Conservation (phyloP, 2,797 vertebrate species). For the Gobionotothen gibberifrons region DNA sequence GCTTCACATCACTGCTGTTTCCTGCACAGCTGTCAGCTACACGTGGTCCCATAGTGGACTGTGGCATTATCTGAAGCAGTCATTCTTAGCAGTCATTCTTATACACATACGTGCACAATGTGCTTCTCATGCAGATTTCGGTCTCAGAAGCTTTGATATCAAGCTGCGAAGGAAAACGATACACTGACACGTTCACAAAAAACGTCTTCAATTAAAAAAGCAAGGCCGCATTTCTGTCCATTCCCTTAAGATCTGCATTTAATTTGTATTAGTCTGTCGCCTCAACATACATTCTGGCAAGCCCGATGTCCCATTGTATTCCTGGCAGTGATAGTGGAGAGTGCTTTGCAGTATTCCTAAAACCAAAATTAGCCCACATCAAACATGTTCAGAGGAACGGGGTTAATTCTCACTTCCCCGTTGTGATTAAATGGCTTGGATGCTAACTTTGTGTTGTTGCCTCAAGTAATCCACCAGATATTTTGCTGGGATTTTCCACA, state of each 20-base stretch:
- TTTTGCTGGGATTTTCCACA: neutral
- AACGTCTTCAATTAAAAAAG: neutral
- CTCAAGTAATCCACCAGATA: neutral
- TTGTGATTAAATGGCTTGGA: constrained; percentile 4
- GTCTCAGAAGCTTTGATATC: neutral
- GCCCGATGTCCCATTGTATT: constrained; percentile 9
- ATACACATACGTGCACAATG: neutral
- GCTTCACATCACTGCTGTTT: constrained; percentile 64
- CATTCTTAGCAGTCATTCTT: constrained; percentile 11
- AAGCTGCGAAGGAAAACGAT: neutral
- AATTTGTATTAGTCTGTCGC: neutral
- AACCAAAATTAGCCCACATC: constrained; percentile 16
- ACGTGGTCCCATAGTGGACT: constrained; percentile 37
- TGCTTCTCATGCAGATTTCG: neutral
- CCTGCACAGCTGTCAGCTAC: constrained; percentile 70
- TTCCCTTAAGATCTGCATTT: neutral
- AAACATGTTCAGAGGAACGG: constrained; percentile 3
- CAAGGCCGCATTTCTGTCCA: neutral
- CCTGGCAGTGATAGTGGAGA: constrained; percentile 15
- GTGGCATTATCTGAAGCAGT: constrained; percentile 31
- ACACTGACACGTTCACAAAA: neutral
- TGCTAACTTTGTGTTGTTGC: neutral
- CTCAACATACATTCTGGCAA: neutral
- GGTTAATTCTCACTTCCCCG: constrained; percentile 22
- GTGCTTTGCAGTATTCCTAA: constrained; percentile 19